A percentile compares a stretch with the other conserved stretches of the same genome.
Conservation (phyloP, 2,797 vertebrate genomes). For the Phalanger gymnotis region DNA sequence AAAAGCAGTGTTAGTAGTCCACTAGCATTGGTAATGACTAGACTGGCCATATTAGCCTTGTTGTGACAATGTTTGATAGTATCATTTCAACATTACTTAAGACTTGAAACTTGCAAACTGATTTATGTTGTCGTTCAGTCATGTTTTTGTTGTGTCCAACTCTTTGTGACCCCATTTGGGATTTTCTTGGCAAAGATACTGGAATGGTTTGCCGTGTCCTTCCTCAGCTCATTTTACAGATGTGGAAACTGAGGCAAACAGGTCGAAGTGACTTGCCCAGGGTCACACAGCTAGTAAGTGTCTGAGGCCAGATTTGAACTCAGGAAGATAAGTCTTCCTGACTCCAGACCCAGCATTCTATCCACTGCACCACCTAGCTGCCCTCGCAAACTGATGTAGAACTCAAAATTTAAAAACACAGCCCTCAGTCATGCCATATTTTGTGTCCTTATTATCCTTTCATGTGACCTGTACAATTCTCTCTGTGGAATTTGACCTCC, state of each 20-base stretch:
- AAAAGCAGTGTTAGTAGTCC: background rate
- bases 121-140: background rate
- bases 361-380: background rate
- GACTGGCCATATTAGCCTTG: background rate
- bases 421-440: background rate
- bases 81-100: background rate
- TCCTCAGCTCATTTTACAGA: background rate
- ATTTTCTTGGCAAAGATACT: background rate
- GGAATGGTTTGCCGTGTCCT: background rate
- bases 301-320: background rate
- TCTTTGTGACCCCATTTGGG: background rate
- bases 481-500: background rate
- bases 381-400: background rate
- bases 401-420: background rate
- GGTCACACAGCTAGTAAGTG: background rate
- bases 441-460: background rate
- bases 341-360: too few relatives aligned
- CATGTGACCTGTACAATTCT: background rate
- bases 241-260: background rate
- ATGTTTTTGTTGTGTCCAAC: background rate
- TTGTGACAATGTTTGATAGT: background rate
- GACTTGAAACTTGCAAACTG: background rate
- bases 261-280: background rate
- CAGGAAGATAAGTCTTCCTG: background rate
- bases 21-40: background rate